A percentile compares a stretch with the other conserved stretches of the same genome.
Evolutionary conservation across 2,888 invertebrate species (phyloP).

Genomic region (Mimas tiliae): DNA sequence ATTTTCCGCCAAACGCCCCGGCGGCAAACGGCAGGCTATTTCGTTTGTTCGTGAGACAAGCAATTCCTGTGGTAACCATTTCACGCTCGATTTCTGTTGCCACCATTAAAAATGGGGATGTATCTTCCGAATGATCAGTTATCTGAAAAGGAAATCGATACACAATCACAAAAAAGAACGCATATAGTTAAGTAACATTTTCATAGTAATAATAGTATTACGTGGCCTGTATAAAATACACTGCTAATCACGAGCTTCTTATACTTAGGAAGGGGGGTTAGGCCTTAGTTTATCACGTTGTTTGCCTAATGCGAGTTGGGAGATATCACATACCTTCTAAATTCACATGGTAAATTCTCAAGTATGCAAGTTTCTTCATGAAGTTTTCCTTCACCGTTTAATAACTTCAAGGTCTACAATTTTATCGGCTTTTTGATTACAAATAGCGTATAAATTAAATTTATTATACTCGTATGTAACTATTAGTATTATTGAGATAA

Average conservation of each 20-base stretch:
- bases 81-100: slow-evolving; percentile 78
- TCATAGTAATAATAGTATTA: too few species aligned
- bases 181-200: too few species aligned
- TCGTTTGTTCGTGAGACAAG: slow-evolving; percentile 79
- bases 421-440: background rate
- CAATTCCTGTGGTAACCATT: slow-evolving; percentile 77
- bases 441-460: background rate
- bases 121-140: slow-evolving; percentile 56
- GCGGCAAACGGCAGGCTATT: slow-evolving; percentile 59
- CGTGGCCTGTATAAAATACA: too few species aligned
- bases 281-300: too few species aligned
- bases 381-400: too few species aligned
- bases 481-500: slow-evolving; percentile 38
- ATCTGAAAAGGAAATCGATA: slow-evolving; percentile 26
- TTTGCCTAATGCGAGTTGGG: too few species aligned
- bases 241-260: too few species aligned
- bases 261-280: too few species aligned
- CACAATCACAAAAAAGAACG: background rate
- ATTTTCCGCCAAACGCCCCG: slow-evolving; percentile 77
- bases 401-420: too few species aligned
- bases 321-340: too few species aligned
- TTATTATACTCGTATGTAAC: background rate
- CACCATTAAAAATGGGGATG: slow-evolving; percentile 69
- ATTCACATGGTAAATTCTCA: too few species aligned
- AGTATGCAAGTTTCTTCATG: too few species aligned